phyloP scores from a whole-genome alignment of 1,140 invertebrate species.

The Lerema accius region DNA sequence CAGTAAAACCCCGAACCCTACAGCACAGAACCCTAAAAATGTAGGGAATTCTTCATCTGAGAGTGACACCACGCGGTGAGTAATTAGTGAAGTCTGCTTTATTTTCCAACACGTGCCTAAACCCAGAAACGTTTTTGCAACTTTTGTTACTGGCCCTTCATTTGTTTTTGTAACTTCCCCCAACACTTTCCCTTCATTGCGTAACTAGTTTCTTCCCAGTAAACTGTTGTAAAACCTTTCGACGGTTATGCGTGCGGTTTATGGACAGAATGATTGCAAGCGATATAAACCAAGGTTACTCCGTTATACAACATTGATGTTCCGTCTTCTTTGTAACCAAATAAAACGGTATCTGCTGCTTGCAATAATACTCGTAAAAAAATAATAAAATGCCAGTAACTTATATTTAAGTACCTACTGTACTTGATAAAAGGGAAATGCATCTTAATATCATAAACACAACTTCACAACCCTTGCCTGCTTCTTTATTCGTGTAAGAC shows the following conservation, averaged over 20 bases:
- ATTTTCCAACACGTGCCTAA: constrained; percentile 14
- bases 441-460: no score
- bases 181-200: neutral
- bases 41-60: constrained; percentile 23
- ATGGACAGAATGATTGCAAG: neutral
- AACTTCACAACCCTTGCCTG: no score
- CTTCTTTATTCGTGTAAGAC: no score
- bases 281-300: no score
- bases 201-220: neutral
- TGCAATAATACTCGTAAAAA: constrained; percentile 1
- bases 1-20: neutral
- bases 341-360: neutral
- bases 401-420: no score
- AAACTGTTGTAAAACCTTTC: neutral
- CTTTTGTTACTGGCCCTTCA: constrained; percentile 8
- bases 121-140: constrained; percentile 14
- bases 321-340: neutral
- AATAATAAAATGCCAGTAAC: neutral
- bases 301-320: neutral
- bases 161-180: constrained; percentile 3
- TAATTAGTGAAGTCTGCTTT: constrained; percentile 31
- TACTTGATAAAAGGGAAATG: no score
- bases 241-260: neutral
- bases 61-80: constrained; percentile 16
- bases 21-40: no score